A percentile compares a stretch with the other conserved stretches of the same genome.
Conservation (phyloP, 2,113 vertebrate species). For the Raja brachyura region DNA sequence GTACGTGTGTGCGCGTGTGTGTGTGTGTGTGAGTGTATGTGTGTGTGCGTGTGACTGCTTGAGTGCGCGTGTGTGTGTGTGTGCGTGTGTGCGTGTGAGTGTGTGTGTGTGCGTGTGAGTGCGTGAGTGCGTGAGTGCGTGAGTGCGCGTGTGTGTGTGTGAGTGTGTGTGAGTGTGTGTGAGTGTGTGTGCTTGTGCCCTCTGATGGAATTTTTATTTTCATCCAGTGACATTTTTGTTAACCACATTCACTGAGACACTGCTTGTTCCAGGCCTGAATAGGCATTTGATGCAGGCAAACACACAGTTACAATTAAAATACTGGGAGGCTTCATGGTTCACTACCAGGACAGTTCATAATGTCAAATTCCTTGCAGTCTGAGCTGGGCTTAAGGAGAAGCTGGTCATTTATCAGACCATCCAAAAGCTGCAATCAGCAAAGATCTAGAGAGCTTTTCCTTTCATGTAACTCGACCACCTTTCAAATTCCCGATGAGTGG, state of each 20-base stretch:
- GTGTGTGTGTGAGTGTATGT: too few species aligned
- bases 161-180: too few species aligned
- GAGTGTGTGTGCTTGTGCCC: neutral
- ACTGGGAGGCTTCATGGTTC: slow-evolving; percentile 30
- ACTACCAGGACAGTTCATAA: slow-evolving; percentile 38
- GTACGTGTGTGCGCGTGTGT: too few species aligned
- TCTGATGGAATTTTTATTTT: slow-evolving; percentile 9
- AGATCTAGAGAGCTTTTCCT: slow-evolving; percentile 28
- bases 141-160: too few species aligned
- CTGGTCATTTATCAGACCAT: slow-evolving; percentile 21
- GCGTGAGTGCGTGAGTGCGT: too few species aligned
- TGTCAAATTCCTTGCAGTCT: slow-evolving; percentile 33
- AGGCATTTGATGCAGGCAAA: slow-evolving; percentile 36
- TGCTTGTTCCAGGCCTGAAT: slow-evolving; percentile 29
- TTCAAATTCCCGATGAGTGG: neutral
- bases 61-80: too few species aligned
- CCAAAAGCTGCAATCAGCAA: slow-evolving; percentile 34
- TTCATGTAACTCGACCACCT: slow-evolving; percentile 30
- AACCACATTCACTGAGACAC: slow-evolving; percentile 19
- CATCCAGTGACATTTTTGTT: slow-evolving; percentile 32
- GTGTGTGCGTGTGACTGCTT: too few species aligned
- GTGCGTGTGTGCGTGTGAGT: too few species aligned
- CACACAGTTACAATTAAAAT: slow-evolving; percentile 36
- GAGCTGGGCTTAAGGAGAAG: slow-evolving; percentile 4
- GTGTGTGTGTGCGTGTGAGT: too few species aligned